These are phyloP conservation scores for Rhopalosiphum padi DNA, from an alignment of 1,140 invertebrate species.

Conservation along the genomic window DNA sequence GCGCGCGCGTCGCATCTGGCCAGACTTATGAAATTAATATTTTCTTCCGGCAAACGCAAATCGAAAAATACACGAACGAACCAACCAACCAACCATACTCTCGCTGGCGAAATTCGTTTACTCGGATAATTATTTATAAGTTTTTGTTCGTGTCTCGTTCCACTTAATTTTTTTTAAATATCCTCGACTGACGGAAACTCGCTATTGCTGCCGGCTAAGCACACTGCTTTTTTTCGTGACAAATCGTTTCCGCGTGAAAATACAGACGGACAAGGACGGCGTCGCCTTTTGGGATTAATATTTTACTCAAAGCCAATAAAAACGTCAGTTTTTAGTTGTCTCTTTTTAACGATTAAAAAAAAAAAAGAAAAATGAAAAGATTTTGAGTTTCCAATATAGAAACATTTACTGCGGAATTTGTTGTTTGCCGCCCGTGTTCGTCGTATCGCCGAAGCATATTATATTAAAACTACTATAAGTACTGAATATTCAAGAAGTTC, in stretches of 20 bases:
- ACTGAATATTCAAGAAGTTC: too few species aligned
- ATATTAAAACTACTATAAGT: too few species aligned
- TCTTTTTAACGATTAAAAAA: background rate
- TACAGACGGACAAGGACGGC: background rate
- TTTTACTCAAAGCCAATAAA: slow-evolving; percentile 30
- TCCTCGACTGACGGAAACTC: background rate
- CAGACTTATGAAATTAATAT: slow-evolving; percentile 54
- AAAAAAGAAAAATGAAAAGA: background rate
- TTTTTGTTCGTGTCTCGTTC: slow-evolving; percentile 30
- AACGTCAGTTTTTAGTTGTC: slow-evolving; percentile 18
- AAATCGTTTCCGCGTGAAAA: slow-evolving; percentile 50
- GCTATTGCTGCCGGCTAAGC: background rate
- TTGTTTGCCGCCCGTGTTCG: too few species aligned
- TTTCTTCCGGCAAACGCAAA: slow-evolving; percentile 41
- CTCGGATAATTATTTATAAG: slow-evolving; percentile 51
- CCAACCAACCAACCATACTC: too few species aligned
- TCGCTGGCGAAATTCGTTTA: slow-evolving; percentile 33
- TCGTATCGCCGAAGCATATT: too few species aligned
- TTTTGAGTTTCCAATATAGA: slow-evolving; percentile 12
- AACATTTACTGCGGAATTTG: background rate
- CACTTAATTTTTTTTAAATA: slow-evolving; percentile 8
- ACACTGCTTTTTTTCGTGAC: slow-evolving; percentile 21
- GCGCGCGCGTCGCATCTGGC: slow-evolving; percentile 38
- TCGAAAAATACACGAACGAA: background rate
- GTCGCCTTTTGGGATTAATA: slow-evolving; percentile 36